Conservation (phyloP, 1,140 invertebrate species). For the Cardiocondyla obscurior region DNA sequence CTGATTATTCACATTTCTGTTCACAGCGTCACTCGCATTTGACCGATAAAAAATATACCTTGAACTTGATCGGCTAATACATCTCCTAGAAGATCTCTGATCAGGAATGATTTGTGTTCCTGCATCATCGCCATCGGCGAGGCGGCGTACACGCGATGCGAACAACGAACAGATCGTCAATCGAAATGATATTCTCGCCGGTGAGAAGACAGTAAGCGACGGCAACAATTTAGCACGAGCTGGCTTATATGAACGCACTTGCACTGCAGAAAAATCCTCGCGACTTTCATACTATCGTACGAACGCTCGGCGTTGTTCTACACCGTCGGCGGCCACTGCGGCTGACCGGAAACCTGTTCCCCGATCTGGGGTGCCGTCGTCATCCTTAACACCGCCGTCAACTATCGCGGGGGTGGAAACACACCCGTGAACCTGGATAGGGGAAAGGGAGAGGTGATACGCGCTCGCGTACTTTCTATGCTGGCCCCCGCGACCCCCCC, state of each 20-base stretch:
- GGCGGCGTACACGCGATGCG: neutral
- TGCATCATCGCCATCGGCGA: constrained; percentile 82
- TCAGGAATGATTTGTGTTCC: constrained; percentile 91
- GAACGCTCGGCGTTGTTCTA: constrained; percentile 72
- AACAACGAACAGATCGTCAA: neutral
- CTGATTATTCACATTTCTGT: neutral
- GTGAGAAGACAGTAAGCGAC: constrained; percentile 3
- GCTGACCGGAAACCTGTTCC: constrained; percentile 55
- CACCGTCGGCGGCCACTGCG: constrained; percentile 32
- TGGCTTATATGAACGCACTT: constrained; percentile 15
- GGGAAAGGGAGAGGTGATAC: neutral
- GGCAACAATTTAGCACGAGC: neutral
- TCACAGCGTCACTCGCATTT: too few relatives aligned
- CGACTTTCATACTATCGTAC: constrained; percentile 65
- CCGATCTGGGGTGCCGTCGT: constrained; percentile 27
- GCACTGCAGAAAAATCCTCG: neutral
- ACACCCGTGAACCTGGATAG: neutral
- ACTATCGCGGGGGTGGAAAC: constrained; percentile 18
- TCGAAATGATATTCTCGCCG: neutral
- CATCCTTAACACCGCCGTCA: neutral
- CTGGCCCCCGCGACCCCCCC: constrained; percentile 58
- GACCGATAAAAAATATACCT: constrained; percentile 74
- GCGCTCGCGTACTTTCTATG: constrained; percentile 41
- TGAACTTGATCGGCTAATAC: constrained; percentile 86
- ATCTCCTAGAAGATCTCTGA: constrained; percentile 90